Base-by-base conservation (phyloP, 2,888 invertebrate genomes). In the Aelia acuminata region DNA sequence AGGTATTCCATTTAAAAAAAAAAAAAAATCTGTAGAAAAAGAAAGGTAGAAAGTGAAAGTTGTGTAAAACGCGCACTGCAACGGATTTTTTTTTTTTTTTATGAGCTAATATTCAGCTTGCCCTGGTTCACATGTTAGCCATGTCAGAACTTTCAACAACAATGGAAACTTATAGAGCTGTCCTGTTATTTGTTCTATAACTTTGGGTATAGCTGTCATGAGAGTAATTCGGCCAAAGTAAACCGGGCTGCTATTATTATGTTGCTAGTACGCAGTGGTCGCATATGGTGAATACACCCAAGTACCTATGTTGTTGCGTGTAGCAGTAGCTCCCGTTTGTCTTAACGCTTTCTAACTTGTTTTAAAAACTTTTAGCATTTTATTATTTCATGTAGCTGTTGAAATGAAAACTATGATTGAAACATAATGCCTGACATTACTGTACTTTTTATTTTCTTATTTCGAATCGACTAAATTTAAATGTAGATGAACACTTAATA, bases 201-300 rank as follows among this genome's bases (percentile, higher is more conserved):
- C 63, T 70, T 70, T 18, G 35, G 63, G 18, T 35, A 70, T 70
- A 35, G 63, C 63, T 70, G 63, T 31, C 63, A 70, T 70, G 31
- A 31, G 7, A 70, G 63, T 35, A 70, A 70, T 70, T 31, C 18
- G 63, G 35, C 31, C 18, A 35, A 70, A 70, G 63, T 70, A 70
- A 35, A 31, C 31, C 31, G 26, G 63, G 31, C 15, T 31, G 63
- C 31, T 63, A 63, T 63, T 63, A 63, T 63, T 63, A 31, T 63
- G 63, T 63, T 31, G 31, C 63, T 63, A 1, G 31, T 63, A 63
- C 31, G 15, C 31, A 31, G 18, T 31, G 18, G 31, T 15, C 18
- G 35, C 31, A 35, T 70, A 35, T 15, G 7, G 35, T 20, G 20
- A 35, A 5, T 7, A 31, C 15, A 63, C 22, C 20, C 3, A 11